Evolutionary conservation across 2,888 invertebrate genomes (phyloP).

Genomic region (Troglohyphantes excavatus): DNA sequence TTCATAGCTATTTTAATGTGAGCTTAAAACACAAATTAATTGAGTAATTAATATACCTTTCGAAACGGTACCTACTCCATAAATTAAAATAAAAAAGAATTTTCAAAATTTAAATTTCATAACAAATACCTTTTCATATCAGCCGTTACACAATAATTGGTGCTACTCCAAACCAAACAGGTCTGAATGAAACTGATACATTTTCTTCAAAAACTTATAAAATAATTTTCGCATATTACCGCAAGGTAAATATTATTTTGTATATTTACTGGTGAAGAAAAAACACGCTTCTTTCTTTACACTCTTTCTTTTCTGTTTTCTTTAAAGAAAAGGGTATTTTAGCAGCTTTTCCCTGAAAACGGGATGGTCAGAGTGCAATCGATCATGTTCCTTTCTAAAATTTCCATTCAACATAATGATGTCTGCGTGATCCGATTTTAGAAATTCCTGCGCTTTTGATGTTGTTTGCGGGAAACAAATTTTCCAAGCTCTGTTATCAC

Average conservation of each 20-base stretch:
- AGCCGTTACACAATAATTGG: too few species aligned
- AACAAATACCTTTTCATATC: too few species aligned
- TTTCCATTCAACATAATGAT: slow-evolving; percentile 63
- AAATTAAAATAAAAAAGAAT: too few species aligned
- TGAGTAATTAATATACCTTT: too few species aligned
- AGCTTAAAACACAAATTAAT: too few species aligned
- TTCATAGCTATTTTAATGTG: too few species aligned
- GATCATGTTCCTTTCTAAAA: slow-evolving; percentile 17
- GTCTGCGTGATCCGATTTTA: slow-evolving; percentile 53
- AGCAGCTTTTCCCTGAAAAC: neutral
- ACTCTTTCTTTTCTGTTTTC: neutral
- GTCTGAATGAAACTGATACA: neutral
- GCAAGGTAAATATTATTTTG: neutral
- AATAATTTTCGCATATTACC: neutral
- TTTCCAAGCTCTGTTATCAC: slow-evolving; percentile 39
- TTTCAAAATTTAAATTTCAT: too few species aligned
- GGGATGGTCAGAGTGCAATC: neutral
- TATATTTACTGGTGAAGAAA: neutral
- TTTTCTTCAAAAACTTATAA: neutral
- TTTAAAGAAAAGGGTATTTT: neutral
- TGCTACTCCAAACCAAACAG: too few species aligned
- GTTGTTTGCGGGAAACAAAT: slow-evolving; percentile 45
- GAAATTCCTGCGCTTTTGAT: slow-evolving; percentile 6
- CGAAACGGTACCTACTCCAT: too few species aligned
- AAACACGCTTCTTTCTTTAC: neutral